Percentiles rank a stretch among this genome's conserved stretches.
phyloP scores from a whole-genome alignment of 2,113 vertebrate species.

The Ctenodactylus gundi region DNA sequence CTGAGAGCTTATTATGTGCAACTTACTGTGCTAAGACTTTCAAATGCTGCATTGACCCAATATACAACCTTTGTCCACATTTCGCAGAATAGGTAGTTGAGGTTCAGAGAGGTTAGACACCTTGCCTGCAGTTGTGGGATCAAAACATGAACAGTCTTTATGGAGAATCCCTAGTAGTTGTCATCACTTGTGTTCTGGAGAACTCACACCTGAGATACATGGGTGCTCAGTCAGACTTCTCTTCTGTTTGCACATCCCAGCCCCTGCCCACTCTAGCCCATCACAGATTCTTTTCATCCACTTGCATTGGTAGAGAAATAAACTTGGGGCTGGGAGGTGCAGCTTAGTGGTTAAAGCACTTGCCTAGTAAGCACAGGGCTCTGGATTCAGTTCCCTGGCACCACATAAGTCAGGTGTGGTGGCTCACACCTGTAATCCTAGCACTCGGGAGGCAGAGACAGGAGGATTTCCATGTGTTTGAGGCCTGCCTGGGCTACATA shows the following conservation, averaged over 20 bases:
- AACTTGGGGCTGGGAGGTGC: no score
- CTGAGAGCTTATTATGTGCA: background rate
- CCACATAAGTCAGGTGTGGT: no score
- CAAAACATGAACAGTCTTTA: background rate
- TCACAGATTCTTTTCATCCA: background rate
- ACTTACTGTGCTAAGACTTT: background rate
- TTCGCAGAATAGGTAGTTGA: background rate
- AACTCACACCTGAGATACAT: background rate
- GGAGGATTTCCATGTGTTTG: no score
- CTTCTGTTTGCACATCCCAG: background rate
- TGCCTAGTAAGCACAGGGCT: no score
- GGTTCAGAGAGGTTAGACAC: background rate
- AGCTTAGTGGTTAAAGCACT: no score
- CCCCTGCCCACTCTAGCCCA: background rate
- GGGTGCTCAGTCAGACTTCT: background rate
- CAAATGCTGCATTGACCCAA: fast-evolving
- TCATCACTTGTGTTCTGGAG: background rate
- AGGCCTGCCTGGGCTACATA: no score
- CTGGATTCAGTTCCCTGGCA: no score
- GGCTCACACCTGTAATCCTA: no score
- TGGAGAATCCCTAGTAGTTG: background rate
- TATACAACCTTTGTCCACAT: background rate
- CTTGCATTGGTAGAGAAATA: background rate
- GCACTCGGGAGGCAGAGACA: no score
- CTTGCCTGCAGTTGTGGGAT: background rate